Conservation (phyloP, 1,140 invertebrate genomes). For the Aricia agestis region DNA sequence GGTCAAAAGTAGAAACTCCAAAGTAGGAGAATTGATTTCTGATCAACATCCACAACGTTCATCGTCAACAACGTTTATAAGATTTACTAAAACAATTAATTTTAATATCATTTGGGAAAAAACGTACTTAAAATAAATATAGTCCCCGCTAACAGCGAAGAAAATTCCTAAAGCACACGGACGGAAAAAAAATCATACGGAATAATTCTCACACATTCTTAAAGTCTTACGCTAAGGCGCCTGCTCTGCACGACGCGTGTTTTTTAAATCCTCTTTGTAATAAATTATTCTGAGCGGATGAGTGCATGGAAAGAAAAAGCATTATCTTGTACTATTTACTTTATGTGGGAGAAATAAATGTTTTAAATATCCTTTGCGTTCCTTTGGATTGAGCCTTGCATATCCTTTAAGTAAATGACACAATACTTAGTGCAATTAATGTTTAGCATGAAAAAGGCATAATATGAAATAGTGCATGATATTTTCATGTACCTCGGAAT, state of each 20-base stretch:
- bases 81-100: too few species aligned
- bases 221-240: conserved; percentile 46
- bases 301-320: conserved; percentile 43
- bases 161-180: not conserved
- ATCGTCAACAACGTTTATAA: too few species aligned
- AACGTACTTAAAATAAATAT: too few species aligned
- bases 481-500: too few species aligned
- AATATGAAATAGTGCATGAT: too few species aligned
- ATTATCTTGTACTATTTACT: conserved; percentile 44
- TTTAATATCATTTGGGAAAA: too few species aligned
- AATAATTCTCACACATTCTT: conserved; percentile 64
- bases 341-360: conserved; percentile 19
- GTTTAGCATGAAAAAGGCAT: too few species aligned
- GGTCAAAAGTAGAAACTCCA: too few species aligned
- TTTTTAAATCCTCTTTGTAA: conserved; percentile 66
- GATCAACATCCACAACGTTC: too few species aligned
- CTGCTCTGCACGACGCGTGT: conserved; percentile 47
- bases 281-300: conserved; percentile 62
- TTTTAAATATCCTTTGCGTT: conserved; percentile 16
- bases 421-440: not conserved
- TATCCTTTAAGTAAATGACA: not conserved
- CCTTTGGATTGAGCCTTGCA: not conserved
- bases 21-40: too few species aligned
- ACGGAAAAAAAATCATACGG: conserved; percentile 43
- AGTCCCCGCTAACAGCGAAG: not conserved